Base-by-base conservation (phyloP, 2,113 vertebrate species). In the Gasterosteus nipponicus region DNA sequence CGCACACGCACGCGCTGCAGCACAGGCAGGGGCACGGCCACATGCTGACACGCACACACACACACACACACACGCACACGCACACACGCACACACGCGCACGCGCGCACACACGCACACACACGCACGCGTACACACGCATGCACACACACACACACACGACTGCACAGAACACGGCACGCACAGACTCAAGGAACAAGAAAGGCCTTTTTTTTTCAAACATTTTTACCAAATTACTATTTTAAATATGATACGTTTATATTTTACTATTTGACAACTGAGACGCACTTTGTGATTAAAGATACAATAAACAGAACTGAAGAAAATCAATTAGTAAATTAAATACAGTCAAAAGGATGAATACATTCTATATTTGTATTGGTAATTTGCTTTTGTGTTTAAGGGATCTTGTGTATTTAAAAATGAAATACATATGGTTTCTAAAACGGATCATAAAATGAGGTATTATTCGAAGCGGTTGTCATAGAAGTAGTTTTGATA, bases 1-100 rank as follows among this genome's bases (percentile, higher is more conserved):
- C 53, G 85, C 33, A 74, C 26, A 84, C 58, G n/a, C n/a, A n/a
- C n/a, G n/a, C n/a, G n/a, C n/a, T n/a, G n/a, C n/a, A n/a, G n/a
- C n/a, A n/a, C n/a, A n/a, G n/a, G n/a, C n/a, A n/a, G n/a, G 71
- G 93, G 85, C 75, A 92, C 92, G 3, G 91, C 91, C 63, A 96
- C 87, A 16, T n/a, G 95, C 96, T 98, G 81, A 79, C 4, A 69
- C 33, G n/a, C n/a, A 5, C 33, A 33, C 33, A 33, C 33, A 33
- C 33, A 2, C 33, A 33, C 33, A 33, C 33, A 2, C 54, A 83
- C 33, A 66, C 53, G 85, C 33, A 74, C 26, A 84, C 58, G n/a
- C n/a, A n/a, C n/a, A n/a, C n/a, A n/a, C n/a, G n/a, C n/a, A n/a
- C n/a, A n/a, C n/a, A n/a, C n/a, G n/a, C n/a, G n/a, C n/a, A n/a